Conservation (phyloP, 2,113 vertebrate species). For the human (Homo sapiens) region GRCh38 chrX:50597001-50597500, state of each 20-base stretch:
- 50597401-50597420: neutral
- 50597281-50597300: neutral
- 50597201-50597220: neutral
- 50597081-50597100: neutral
- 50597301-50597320: neutral
- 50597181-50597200: neutral
- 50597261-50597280: neutral
- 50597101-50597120: neutral
- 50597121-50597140: neutral
- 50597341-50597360: neutral
- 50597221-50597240: neutral
- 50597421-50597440: neutral
- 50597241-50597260: neutral
- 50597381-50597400: neutral
- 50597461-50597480: neutral
- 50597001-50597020: neutral
- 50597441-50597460: neutral
- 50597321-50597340: constrained; percentile 4
- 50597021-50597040: neutral
- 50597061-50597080: neutral
- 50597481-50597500: neutral
- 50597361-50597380: neutral
- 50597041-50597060: neutral
- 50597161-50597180: neutral
- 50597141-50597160: neutral